A percentile compares a stretch with the other conserved stretches of the same genome.
Evolutionary conservation across 2,113 vertebrate species (phyloP).

Genomic region (Otis tarda): DNA sequence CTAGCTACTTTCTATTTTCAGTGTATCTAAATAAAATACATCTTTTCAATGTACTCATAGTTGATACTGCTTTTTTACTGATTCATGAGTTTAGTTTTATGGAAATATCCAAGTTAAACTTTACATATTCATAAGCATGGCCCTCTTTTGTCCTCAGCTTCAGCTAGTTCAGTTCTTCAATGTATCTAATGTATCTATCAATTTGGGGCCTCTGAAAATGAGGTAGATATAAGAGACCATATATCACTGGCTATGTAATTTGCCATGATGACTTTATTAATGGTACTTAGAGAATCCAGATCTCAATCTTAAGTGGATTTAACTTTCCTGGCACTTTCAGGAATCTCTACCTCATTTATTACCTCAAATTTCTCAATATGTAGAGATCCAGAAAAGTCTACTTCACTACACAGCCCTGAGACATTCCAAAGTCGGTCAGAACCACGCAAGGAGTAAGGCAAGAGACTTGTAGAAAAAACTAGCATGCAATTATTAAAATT

Average conservation of each 20-base stretch:
- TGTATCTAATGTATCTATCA: not conserved
- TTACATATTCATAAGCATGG: not conserved
- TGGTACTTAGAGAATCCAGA: not conserved
- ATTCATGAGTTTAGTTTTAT: not conserved
- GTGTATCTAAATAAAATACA: not conserved
- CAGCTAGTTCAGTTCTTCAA: not conserved
- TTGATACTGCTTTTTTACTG: not conserved
- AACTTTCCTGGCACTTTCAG: not conserved
- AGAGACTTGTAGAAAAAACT: not conserved
- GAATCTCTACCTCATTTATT: not conserved
- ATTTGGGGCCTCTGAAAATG: not conserved
- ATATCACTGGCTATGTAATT: not conserved
- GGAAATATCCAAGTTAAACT: not conserved
- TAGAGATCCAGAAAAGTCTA: not conserved
- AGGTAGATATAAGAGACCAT: not conserved
- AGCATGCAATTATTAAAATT: not conserved
- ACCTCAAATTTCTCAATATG: not conserved
- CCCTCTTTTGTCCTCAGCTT: not conserved
- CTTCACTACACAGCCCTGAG: not conserved
- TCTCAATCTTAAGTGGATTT: not conserved
- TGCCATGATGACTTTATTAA: not conserved
- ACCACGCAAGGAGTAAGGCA: not conserved
- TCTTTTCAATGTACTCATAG: not conserved
- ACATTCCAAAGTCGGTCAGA: not conserved
- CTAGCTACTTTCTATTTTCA: not conserved